Base-by-base conservation (phyloP, 2,113 vertebrate species). In the Polypterus bichir region DNA sequence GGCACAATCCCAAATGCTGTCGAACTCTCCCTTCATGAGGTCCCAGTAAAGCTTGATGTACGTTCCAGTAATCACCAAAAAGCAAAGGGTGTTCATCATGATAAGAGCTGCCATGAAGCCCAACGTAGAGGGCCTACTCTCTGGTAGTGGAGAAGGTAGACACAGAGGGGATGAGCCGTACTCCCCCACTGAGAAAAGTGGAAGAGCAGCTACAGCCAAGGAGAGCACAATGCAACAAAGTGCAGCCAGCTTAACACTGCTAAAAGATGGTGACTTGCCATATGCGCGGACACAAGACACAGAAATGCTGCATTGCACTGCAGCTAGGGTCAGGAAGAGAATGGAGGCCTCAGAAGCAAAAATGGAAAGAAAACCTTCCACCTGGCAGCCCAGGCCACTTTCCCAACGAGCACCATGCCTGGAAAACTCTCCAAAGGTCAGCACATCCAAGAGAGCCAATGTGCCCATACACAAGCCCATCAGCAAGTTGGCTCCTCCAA, bases 131-230 rank as follows among this genome's bases (percentile, higher is more conserved):
- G 90, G 79, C 4, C 76, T 86, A 8, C 87, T 85, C 7, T 81
- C 82, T 0, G 91, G 91, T 0, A 88, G 74, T 0, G 92, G 86
- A 0, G 91, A 92, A 0, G 90, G 94, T 60, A 95, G 84, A 72
- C 95, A 98, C 66, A 98, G 90, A 0, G 95, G 94, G 0, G 94
- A 92, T 1, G 92, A 79, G n/a, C 91, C 89, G 0, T 93, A 98
- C 48, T 94, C 88, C 2, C 94, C 94, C 0, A 97, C 61, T 2
- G 90, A 89, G 61, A 83, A 71, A 3, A 94, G 77, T 0, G 93
- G 94, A 65, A 98, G 79, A 3, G 81, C 63, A 0, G 91, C 93
- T 0, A 91, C 79, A 47, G 73, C 73, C 5, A 85, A 74, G 0
- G 94, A 91, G 47, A 97, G 79, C 2, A 61, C 5, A n/a, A 95